Evolutionary conservation across 2,113 vertebrate species (phyloP), one percentile per base, ranked within the genome.

Genomic region (Toxostoma redivivum): DNA sequence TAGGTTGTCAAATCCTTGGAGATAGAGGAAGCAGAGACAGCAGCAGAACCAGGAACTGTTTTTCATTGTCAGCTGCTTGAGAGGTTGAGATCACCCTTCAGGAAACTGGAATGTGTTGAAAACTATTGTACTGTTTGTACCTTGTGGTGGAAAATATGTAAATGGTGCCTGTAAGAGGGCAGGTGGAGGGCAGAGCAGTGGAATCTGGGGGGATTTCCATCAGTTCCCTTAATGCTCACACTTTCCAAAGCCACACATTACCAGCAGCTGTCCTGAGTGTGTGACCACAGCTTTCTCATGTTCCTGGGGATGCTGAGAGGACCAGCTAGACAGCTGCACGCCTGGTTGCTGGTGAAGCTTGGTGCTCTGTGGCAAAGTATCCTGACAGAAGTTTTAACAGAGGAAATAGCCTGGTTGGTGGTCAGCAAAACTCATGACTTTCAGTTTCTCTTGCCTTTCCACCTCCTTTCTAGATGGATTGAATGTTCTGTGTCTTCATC

Each of bases 161-260:
- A 61, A 38, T 64, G 33, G 35, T 64, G 53, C 61, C 53, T 80
- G 23, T 51, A 25, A 86, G 60, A 61, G 64, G 35, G 35, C 1
- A 1, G 31, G 50, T 53, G 56, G n/a, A 61, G 72, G n/a, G 31
- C 22, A 73, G 31, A 57, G 38, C 45, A 21, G 23, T 35, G 48
- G 18, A 40, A 5, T n/a, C 25, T 40, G 42, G 25, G 47, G 28
- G 12, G 19, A 15, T 74, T 81, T 61, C 60, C 5, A 3, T 48
- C 57, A 30, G 44, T 53, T 86, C 12, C 35, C 21, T 37, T 76
- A 0, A 12, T 82, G 35, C 35, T 79, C 23, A 35, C 35, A 31
- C 31, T 5, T 44, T 10, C 48, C 45, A 70, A 50, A 81, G 22
- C 16, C 6, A 1, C 31, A 13, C 0, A 0, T 37, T 23, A 9